These are phyloP conservation scores for Nibea coibor DNA, from an alignment of 2,113 vertebrate genomes.

Conservation along the genomic window DNA sequence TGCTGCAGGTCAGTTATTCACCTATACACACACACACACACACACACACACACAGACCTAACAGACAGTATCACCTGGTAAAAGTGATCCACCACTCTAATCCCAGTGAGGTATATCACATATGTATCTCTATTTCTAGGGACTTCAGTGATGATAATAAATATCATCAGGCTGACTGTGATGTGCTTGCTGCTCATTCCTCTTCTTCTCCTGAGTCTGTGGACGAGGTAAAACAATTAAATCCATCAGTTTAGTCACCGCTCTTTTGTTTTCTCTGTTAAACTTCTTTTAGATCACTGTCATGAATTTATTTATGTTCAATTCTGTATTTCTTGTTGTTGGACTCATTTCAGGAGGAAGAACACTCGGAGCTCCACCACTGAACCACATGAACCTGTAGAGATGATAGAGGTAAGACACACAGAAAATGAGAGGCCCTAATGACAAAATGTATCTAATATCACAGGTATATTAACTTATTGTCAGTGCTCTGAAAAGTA, in stretches of 20 bases:
- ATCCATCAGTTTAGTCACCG: background rate
- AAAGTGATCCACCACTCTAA: background rate
- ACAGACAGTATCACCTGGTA: background rate
- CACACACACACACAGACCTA: background rate
- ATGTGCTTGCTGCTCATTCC: background rate
- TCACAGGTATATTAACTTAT: background rate
- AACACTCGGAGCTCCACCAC: conserved; percentile 2
- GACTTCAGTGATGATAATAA: background rate
- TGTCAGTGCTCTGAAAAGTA: background rate
- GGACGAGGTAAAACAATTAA: background rate
- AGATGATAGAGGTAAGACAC: background rate
- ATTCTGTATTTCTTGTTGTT: background rate
- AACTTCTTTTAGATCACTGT: no score
- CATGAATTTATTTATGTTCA: background rate
- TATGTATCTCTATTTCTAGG: background rate
- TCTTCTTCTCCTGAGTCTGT: conserved; percentile 7
- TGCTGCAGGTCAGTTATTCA: background rate
- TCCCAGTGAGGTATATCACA: background rate
- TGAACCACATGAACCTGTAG: background rate
- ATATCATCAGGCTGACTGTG: background rate
- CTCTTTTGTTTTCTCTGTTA: background rate
- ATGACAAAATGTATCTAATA: background rate
- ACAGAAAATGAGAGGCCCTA: background rate
- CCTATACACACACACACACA: background rate
- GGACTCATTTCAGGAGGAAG: conserved; percentile 1